Percentiles rank a stretch among this genome's conserved stretches.
Evolutionary conservation across 2,888 invertebrate species (phyloP).

Genomic region (Eilema caniola): DNA sequence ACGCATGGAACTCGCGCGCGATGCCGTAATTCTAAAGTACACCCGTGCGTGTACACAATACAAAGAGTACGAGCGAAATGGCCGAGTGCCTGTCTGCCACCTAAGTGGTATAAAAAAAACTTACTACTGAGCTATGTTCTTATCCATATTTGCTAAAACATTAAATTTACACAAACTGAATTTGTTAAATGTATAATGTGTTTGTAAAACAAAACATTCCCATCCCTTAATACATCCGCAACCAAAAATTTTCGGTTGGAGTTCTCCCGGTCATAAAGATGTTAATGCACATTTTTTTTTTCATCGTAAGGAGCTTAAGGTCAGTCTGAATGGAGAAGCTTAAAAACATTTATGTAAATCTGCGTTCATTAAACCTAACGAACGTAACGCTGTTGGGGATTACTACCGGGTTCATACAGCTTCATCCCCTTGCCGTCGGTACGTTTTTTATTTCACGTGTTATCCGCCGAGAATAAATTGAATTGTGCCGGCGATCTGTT

Average conservation of each 20-base stretch:
- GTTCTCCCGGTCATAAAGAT: slow-evolving; percentile 33
- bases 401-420: slow-evolving; percentile 54
- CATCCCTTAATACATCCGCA: slow-evolving; percentile 29
- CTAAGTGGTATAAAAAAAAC: too few relatives aligned
- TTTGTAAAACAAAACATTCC: slow-evolving; percentile 10
- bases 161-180: not conserved
- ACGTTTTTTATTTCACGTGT: slow-evolving; percentile 26
- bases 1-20: too few relatives aligned
- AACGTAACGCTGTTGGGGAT: slow-evolving; percentile 61
- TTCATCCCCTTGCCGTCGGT: slow-evolving; percentile 38
- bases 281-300: slow-evolving; percentile 32
- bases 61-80: too few relatives aligned
- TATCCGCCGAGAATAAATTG: slow-evolving; percentile 30
- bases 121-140: too few relatives aligned
- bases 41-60: too few relatives aligned
- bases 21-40: too few relatives aligned
- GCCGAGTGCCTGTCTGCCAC: too few relatives aligned
- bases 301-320: slow-evolving; percentile 54
- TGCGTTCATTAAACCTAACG: slow-evolving; percentile 72
- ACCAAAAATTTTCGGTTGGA: slow-evolving; percentile 33
- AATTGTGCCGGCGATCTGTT: slow-evolving; percentile 18
- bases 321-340: slow-evolving; percentile 50
- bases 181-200: not conserved
- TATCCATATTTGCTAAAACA: not conserved
- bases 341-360: slow-evolving; percentile 72